These are phyloP conservation scores for Sinocyclocheilus grahami DNA, from an alignment of 2,113 vertebrate species.

Conservation along the genomic window DNA sequence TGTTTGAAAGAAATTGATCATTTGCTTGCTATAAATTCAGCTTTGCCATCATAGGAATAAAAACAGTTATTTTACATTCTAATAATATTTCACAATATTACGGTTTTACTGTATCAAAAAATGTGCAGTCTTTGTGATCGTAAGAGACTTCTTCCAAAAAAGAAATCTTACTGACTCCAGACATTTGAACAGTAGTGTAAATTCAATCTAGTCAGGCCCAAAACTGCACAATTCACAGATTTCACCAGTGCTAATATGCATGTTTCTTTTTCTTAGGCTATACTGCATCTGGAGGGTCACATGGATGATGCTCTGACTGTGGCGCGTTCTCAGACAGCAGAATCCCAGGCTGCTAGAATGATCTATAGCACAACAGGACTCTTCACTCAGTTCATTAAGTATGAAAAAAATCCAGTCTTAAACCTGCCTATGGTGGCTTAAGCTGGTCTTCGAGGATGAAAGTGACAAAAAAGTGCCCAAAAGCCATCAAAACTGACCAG, in stretches of 20 bases:
- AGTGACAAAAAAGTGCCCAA: no score
- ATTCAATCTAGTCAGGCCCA: background rate
- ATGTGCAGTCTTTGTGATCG: background rate
- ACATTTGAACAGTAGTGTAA: background rate
- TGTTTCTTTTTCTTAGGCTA: slow-evolving; percentile 73
- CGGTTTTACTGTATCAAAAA: background rate
- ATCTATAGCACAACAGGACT: slow-evolving; percentile 87
- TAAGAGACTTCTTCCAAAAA: background rate
- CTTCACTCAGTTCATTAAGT: slow-evolving; percentile 69
- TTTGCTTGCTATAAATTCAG: no score
- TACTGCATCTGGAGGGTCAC: slow-evolving; percentile 92
- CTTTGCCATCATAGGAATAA: no score
- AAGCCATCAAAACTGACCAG: background rate
- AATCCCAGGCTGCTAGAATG: slow-evolving; percentile 90
- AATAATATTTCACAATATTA: background rate
- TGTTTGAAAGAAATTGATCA: no score
- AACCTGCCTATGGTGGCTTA: no score
- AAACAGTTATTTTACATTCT: no score
- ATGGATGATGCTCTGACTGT: slow-evolving; percentile 91
- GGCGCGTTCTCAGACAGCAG: slow-evolving; percentile 87
- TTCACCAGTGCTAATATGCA: background rate
- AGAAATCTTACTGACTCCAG: background rate
- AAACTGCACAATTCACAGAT: background rate
- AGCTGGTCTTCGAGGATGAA: no score
- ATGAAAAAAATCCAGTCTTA: no score